phyloP scores from a whole-genome alignment of 2,113 vertebrate genomes.

The Mus spicilegus region DNA sequence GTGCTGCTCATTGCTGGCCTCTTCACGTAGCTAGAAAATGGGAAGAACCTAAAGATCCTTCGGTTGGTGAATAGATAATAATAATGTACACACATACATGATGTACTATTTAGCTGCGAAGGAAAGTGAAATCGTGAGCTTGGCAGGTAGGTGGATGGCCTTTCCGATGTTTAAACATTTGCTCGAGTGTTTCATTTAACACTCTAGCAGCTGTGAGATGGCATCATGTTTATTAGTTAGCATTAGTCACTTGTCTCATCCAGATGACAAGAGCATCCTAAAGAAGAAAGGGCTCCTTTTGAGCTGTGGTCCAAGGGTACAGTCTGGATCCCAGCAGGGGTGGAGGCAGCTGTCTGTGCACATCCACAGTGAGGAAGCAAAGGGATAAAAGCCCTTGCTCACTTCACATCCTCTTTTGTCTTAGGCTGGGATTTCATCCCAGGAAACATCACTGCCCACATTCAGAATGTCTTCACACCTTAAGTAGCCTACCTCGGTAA shows the following conservation, averaged over 20 bases:
- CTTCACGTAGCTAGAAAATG: background rate
- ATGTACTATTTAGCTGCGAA: background rate
- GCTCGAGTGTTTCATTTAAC: background rate
- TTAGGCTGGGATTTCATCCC: background rate
- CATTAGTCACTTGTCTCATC: background rate
- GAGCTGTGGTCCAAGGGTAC: background rate
- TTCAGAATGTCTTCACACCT: background rate
- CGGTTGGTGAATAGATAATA: background rate
- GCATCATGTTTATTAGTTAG: background rate
- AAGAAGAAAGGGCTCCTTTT: background rate
- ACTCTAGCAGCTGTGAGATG: background rate
- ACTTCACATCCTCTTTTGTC: background rate
- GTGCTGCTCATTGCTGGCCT: background rate
- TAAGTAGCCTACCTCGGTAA: background rate
- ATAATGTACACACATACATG: background rate
- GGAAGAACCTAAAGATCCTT: background rate
- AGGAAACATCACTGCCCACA: background rate
- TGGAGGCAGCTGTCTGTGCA: background rate
- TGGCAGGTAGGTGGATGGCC: background rate
- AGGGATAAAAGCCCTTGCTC: background rate
- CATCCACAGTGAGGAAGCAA: background rate
- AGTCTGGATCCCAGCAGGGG: background rate
- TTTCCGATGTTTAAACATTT: background rate
- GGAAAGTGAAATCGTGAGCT: background rate
- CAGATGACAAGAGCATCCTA: background rate